Percentiles rank a stretch among this genome's conserved stretches.
These are phyloP conservation scores for Trinectes maculatus DNA, from an alignment of 2,113 vertebrate species.

Conservation along the genomic window DNA sequence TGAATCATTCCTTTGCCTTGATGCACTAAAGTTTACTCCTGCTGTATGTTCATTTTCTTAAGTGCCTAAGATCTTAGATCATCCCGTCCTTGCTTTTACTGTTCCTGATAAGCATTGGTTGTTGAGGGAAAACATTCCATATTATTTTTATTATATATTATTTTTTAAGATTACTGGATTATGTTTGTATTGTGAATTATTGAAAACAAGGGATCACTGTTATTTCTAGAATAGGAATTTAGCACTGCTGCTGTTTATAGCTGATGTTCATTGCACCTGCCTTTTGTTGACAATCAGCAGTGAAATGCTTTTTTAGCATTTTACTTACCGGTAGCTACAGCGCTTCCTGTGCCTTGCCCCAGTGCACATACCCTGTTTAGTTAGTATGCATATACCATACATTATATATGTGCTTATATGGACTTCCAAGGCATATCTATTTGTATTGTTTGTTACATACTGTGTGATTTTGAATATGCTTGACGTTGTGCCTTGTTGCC, in stretches of 20 bases:
- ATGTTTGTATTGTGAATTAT: constrained; percentile 46
- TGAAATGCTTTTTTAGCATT: constrained; percentile 37
- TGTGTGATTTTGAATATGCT: constrained; percentile 52
- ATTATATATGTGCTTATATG: constrained; percentile 30
- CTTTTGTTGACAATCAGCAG: constrained; percentile 70
- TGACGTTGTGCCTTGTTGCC: constrained; percentile 68
- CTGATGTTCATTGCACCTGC: constrained; percentile 21
- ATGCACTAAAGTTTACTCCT: constrained; percentile 71
- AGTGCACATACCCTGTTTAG: constrained; percentile 39
- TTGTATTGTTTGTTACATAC: constrained; percentile 49
- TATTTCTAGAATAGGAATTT: constrained; percentile 54
- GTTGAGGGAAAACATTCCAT: constrained; percentile 77
- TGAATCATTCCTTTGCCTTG: constrained; percentile 60
- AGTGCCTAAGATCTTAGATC: constrained; percentile 68
- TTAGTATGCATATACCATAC: constrained; percentile 30
- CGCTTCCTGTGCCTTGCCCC: constrained; percentile 35
- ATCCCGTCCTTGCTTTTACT: constrained; percentile 25
- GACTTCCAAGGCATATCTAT: constrained; percentile 55
- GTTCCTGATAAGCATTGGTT: constrained; percentile 30
- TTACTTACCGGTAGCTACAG: constrained; percentile 27
- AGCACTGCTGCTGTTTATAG: constrained; percentile 62
- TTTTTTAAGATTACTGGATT: constrained; percentile 40
- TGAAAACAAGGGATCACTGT: constrained; percentile 76
- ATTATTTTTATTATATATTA: constrained; percentile 49
- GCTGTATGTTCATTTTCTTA: constrained; percentile 62